Conservation (phyloP, 2,797 vertebrate species). For the Rhinoraja longicauda region DNA sequence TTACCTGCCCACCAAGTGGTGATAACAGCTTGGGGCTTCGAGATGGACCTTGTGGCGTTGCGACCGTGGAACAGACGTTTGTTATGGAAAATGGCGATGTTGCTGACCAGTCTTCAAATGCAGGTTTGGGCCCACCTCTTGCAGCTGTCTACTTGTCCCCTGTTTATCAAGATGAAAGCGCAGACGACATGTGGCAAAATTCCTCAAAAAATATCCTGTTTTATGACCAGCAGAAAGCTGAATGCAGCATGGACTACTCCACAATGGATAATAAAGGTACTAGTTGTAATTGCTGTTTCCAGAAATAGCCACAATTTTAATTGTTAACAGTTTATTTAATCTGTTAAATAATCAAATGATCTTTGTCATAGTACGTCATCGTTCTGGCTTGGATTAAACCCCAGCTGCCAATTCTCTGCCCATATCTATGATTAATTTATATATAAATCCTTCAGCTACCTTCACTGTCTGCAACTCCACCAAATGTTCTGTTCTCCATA, state of each 20-base stretch:
- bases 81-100: conserved; percentile 46
- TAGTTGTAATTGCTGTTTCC: neutral
- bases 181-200: neutral
- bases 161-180: neutral
- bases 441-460: no score
- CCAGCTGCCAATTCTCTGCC: no score
- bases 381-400: no score
- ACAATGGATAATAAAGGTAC: neutral
- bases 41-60: conserved; percentile 52
- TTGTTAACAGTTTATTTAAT: no score
- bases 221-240: neutral
- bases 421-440: no score
- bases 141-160: conserved; percentile 69
- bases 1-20: conserved; percentile 45
- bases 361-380: no score
- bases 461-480: no score
- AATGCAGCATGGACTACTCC: neutral
- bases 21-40: conserved; percentile 44
- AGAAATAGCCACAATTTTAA: no score
- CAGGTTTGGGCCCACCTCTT: conserved; percentile 50
- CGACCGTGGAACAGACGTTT: conserved; percentile 44
- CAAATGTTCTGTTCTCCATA: no score
- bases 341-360: no score
- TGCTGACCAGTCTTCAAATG: conserved; percentile 47
- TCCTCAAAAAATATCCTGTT: neutral